phyloP scores from a whole-genome alignment of 2,888 invertebrate species.

The Microplitis manilae region DNA sequence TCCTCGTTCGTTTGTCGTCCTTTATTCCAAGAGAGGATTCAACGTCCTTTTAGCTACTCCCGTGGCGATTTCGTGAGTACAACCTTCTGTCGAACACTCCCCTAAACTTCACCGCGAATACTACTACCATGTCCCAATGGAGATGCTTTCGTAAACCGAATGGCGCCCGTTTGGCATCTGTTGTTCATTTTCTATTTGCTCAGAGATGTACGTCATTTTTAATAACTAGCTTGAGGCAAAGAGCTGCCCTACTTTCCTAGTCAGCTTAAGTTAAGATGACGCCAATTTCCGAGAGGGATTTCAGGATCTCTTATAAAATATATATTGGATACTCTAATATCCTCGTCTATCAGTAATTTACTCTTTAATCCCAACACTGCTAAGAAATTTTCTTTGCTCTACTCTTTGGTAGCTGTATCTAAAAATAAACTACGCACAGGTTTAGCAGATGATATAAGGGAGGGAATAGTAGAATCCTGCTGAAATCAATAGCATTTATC shows the following conservation, averaged over 20 bases:
- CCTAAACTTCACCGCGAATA: conserved; percentile 33
- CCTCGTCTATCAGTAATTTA: not conserved
- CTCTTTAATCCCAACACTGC: not conserved
- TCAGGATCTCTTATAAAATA: conserved; percentile 19
- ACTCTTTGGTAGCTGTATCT: not conserved
- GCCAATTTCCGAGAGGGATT: conserved; percentile 46
- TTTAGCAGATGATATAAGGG: not conserved
- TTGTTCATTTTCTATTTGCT: conserved; percentile 56
- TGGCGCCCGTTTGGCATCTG: conserved; percentile 68
- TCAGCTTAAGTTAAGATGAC: not conserved
- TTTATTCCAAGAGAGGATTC: conserved; percentile 40
- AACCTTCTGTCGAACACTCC: conserved; percentile 50
- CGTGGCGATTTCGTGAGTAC: conserved; percentile 47
- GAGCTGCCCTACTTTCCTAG: not conserved
- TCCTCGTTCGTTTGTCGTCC: conserved; percentile 39
- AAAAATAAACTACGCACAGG: not conserved
- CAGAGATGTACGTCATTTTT: conserved; percentile 6
- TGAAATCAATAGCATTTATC: conserved; percentile 18
- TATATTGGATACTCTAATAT: conserved; percentile 33
- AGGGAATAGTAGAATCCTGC: not conserved
- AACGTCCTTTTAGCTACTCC: conserved; percentile 50
- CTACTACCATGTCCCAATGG: conserved; percentile 54
- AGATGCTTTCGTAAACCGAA: conserved; percentile 56
- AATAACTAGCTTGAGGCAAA: conserved; percentile 22
- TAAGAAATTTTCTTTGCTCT: not conserved